Percentiles rank a stretch among this genome's conserved stretches.
Conservation (phyloP, 2,888 invertebrate genomes). For the Lycia hirtaria region DNA sequence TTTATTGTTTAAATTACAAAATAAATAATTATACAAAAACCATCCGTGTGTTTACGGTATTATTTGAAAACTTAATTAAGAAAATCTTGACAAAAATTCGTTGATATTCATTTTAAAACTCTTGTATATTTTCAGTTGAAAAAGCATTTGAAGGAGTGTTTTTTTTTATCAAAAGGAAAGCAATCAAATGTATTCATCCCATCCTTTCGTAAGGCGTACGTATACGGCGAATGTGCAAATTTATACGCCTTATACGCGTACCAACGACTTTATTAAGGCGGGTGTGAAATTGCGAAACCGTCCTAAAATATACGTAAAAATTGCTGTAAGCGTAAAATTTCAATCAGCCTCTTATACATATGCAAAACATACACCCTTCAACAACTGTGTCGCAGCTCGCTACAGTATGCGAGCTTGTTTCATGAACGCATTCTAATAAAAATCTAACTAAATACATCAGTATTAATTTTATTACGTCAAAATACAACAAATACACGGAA, state of each 20-base stretch:
- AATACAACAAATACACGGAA: background rate
- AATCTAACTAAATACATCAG: too few relatives aligned
- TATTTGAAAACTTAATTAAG: too few relatives aligned
- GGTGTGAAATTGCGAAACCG: constrained; percentile 68
- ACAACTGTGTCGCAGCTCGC: constrained; percentile 24
- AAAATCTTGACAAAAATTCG: background rate
- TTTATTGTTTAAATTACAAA: too few relatives aligned
- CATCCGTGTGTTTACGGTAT: too few relatives aligned
- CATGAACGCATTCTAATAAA: background rate
- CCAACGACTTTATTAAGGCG: constrained; percentile 62
- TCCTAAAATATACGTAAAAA: constrained; percentile 79
- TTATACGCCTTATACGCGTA: constrained; percentile 52
- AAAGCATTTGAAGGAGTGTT: constrained; percentile 10
- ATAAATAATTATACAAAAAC: too few relatives aligned
- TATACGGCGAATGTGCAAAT: constrained; percentile 41
- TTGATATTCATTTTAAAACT: background rate
- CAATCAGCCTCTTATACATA: constrained; percentile 81
- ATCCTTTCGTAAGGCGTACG: constrained; percentile 23
- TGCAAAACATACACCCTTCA: constrained; percentile 61
- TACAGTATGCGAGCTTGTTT: constrained; percentile 10
- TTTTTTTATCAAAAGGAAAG: constrained; percentile 23
- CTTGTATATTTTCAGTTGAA: background rate
- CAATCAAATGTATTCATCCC: constrained; percentile 32
- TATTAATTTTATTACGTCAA: too few relatives aligned
- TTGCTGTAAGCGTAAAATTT: constrained; percentile 77